A percentile compares a stretch with the other conserved stretches of the same genome.
phyloP scores from a whole-genome alignment of 2,888 invertebrate species.

The Xestia c-nigrum region DNA sequence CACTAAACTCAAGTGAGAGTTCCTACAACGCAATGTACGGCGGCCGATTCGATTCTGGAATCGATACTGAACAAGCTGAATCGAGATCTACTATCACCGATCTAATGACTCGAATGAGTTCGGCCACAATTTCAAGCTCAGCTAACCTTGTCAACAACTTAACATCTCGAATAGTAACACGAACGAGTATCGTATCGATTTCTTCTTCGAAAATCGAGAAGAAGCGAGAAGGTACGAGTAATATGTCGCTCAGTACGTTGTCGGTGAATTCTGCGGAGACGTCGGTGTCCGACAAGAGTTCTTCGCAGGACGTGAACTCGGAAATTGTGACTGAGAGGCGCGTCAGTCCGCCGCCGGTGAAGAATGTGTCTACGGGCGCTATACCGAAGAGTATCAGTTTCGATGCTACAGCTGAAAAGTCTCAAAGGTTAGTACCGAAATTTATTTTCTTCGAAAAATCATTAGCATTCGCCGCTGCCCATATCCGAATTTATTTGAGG shows the following conservation, averaged over 20 bases:
- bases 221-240: constrained; percentile 80
- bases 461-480: too few relatives aligned
- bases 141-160: constrained; percentile 82
- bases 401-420: constrained; percentile 96
- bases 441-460: too few relatives aligned
- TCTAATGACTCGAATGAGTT: constrained; percentile 85
- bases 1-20: constrained; percentile 85
- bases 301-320: constrained; percentile 88
- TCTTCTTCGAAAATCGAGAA: constrained; percentile 86
- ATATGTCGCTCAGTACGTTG: constrained; percentile 84
- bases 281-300: constrained; percentile 86
- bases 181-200: constrained; percentile 86
- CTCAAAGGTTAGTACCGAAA: constrained; percentile 88
- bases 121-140: constrained; percentile 84
- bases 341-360: constrained; percentile 83
- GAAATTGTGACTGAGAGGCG: constrained; percentile 86
- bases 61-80: constrained; percentile 81
- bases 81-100: constrained; percentile 83
- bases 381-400: constrained; percentile 98
- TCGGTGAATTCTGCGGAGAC: constrained; percentile 87
- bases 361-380: constrained; percentile 93
- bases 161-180: constrained; percentile 81
- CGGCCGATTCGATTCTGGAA: constrained; percentile 79
- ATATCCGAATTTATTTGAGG: too few relatives aligned
- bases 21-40: constrained; percentile 86